Base-by-base conservation (phyloP, 2,113 vertebrate species). In the Pelobates fuscus region DNA sequence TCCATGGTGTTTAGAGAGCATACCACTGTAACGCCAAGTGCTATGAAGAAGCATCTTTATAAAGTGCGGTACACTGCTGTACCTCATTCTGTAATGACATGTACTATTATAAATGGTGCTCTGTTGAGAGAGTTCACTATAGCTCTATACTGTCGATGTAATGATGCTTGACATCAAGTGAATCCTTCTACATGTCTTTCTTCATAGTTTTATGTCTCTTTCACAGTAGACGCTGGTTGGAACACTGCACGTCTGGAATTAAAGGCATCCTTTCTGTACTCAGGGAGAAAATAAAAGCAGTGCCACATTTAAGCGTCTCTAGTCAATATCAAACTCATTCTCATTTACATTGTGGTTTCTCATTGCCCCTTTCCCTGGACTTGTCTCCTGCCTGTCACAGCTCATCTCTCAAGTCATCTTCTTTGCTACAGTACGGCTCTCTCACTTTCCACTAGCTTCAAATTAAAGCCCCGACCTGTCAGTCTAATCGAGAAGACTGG, bases 321-420 rank as follows among this genome's bases (percentile, higher is more conserved):
- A 76, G 55, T 76, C 72, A 68, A 52, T 67, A 60, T 76, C 64
- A 37, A 21, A 20, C 54, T 67, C n/a, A 30, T 67, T 75, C 71
- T 67, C 64, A 76, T 76, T 76, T 76, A 67, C 72, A 67, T 76
- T 60, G 54, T 58, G 37, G 54, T 60, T 67, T 76, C 52, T 76
- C 32, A 67, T 67, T 76, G 72, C 20, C 64, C 64, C 54, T 76
- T n/a, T 70, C 54, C 52, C 63, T 60, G 41, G 72, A 60, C 72
- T 64, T 76, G 72, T 74, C 71, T 59, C 49, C 55, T 67, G 64
- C 44, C 64, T 67, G 72, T 67, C 64, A 76, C 72, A 60, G 72
- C 64, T 67, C 64, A 67, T 60, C 72, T 60, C 25, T 23, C 54
- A 60, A 59, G 20, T 37, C 63, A 59, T 75, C 63, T 26, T 76